Evolutionary conservation across 2,797 vertebrate species (phyloP), one percentile per base, ranked within the genome.

Genomic region (Spheniscus humboldti): DNA sequence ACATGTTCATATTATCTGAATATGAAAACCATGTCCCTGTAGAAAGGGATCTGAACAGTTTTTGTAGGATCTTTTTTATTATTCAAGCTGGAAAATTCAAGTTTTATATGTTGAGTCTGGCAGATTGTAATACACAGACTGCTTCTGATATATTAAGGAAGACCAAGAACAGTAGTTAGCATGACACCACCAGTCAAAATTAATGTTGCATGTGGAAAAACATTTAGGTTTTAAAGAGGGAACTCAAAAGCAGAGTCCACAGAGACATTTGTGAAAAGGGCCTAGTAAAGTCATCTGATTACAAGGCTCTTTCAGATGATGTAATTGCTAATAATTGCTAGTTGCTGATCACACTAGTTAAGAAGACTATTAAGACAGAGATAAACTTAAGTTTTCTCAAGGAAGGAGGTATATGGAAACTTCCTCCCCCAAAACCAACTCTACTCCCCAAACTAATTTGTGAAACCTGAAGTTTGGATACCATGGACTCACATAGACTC

Each of bases 181-280:
- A 19, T 43, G 14, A 62, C 5, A 57, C 6, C 5, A 69, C 2
- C 2, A 22, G 27, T 14, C 1, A 33, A 88, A 90, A 88, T 28
- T 31, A 50, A 66, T 19, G 13, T 39, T 84, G 10, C 14, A 30
- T 43, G 4, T 41, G 14, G 13, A 69, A 71, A 91, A 90, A 33
- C 7, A 20, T 57, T 43, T 45, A 45, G 13, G 18, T 71, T 86
- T 83, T 81, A 60, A 69, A 84, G 22, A 57, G 3, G 8, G 48
- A n/a, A 6, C 6, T 77, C 43, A 73, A n/a, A 84, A 67, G 8
- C 0, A 0, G 6, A 68, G 5, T 22, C n/a, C 15, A 64, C 12
- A 71, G 52, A 82, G 10, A 2, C 8, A 30, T 53, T 72, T 75
- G 8, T 63, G 45, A 43, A 67, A 81, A 72, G 1, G 57, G 3